phyloP scores from a whole-genome alignment of 2,888 invertebrate genomes.

The Caenorhabditis panamensis region DNA sequence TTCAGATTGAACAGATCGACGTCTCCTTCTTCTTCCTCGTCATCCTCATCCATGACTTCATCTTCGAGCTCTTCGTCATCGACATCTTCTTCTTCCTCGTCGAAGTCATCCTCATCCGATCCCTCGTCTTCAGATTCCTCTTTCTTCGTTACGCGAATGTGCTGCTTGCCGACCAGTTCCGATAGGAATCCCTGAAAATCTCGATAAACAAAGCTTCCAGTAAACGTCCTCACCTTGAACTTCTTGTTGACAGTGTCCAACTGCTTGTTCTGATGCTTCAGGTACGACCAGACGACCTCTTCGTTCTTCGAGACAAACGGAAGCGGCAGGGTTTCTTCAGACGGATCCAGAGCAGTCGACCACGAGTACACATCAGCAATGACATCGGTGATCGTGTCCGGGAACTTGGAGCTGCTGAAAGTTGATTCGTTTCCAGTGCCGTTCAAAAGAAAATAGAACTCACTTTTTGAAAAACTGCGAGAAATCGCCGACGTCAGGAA shows the following conservation, averaged over 20 bases:
- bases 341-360: conserved; percentile 47
- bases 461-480: conserved; percentile 49
- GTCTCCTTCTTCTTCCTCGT: conserved; percentile 57
- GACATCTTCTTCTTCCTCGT: conserved; percentile 29
- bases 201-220: neutral
- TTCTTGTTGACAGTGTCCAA: conserved; percentile 39
- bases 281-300: conserved; percentile 62
- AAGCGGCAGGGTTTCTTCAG: conserved; percentile 45
- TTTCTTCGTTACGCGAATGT: conserved; percentile 15
- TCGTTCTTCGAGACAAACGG: conserved; percentile 62
- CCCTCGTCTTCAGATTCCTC: conserved; percentile 25
- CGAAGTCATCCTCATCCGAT: conserved; percentile 35
- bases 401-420: conserved; percentile 46
- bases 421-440: neutral
- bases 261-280: conserved; percentile 60
- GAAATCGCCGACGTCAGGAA: conserved; percentile 43
- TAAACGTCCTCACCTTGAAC: conserved; percentile 26
- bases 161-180: conserved; percentile 42
- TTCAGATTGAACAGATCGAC: conserved; percentile 63
- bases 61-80: conserved; percentile 46
- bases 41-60: conserved; percentile 51
- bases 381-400: conserved; percentile 18
- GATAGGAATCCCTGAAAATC: conserved; percentile 45
- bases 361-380: conserved; percentile 53
- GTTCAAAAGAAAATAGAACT: neutral